Percentiles rank a stretch among this genome's conserved stretches.
phyloP scores from a whole-genome alignment of 2,113 vertebrate genomes.

The Psilopsiagon aymara region DNA sequence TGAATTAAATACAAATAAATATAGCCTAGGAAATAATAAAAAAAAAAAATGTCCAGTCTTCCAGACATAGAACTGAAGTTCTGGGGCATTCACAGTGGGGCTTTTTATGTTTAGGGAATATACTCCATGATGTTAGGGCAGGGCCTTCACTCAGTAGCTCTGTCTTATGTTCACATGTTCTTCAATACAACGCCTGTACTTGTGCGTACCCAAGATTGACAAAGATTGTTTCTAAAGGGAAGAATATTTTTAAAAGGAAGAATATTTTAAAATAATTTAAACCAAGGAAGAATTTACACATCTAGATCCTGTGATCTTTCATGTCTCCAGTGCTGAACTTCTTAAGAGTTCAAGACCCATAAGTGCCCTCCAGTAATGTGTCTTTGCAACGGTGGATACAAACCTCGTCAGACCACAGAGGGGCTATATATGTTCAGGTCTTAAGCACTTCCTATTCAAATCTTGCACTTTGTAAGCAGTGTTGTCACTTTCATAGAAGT shows the following conservation, averaged over 20 bases:
- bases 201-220: neutral
- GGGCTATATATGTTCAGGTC: neutral
- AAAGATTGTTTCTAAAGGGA: neutral
- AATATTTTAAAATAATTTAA: neutral
- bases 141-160: neutral
- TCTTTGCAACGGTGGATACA: neutral
- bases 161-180: neutral
- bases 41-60: neutral
- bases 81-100: neutral
- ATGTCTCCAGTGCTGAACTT: neutral
- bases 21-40: neutral
- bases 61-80: neutral
- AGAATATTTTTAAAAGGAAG: neutral
- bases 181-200: neutral
- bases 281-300: neutral
- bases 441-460: neutral
- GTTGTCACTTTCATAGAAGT: neutral
- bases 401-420: neutral
- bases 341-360: neutral
- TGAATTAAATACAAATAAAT: neutral
- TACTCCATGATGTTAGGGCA: neutral
- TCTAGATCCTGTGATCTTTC: neutral
- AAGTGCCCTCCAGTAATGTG: neutral
- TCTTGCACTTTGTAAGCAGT: neutral
- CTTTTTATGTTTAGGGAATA: neutral